These are phyloP conservation scores for Aldrovandia affinis DNA, from an alignment of 2,797 vertebrate species.

Conservation along the genomic window DNA sequence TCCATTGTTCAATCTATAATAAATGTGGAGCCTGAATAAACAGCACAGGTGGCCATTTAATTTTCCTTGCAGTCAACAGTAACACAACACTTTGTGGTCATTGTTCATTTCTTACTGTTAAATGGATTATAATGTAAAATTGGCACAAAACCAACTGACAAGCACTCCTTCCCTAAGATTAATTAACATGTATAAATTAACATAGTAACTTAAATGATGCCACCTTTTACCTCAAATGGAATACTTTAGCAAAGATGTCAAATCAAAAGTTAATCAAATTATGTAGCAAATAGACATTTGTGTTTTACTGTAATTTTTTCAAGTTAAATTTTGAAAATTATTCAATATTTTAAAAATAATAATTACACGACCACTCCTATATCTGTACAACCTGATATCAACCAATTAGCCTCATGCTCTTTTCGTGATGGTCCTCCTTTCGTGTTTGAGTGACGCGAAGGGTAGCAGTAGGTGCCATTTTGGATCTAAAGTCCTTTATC, in stretches of 20 bases:
- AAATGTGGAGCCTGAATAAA: not conserved
- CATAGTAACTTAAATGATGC: not conserved
- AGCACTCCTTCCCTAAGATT: no score
- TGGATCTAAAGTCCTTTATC: not conserved
- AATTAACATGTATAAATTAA: no score
- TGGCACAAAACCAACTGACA: no score
- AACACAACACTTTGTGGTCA: no score
- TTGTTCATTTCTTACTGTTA: no score
- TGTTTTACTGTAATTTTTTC: no score
- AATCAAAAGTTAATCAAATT: not conserved
- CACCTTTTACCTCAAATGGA: not conserved
- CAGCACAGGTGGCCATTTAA: no score
- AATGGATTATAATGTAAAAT: no score
- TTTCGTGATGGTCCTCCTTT: not conserved
- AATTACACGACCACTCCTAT: not conserved
- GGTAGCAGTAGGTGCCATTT: constrained; percentile 1
- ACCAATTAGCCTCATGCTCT: not conserved
- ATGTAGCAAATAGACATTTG: not conserved
- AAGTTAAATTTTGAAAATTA: not conserved
- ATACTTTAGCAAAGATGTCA: not conserved
- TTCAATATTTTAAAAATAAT: not conserved
- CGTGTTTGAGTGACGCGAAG: no score
- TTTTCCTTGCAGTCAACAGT: no score
- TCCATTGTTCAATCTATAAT: not conserved
- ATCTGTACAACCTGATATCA: not conserved